Evolutionary conservation across 2,113 vertebrate genomes (phyloP), one percentile per base, ranked within the genome.

Genomic region (Eulemur macaco): DNA sequence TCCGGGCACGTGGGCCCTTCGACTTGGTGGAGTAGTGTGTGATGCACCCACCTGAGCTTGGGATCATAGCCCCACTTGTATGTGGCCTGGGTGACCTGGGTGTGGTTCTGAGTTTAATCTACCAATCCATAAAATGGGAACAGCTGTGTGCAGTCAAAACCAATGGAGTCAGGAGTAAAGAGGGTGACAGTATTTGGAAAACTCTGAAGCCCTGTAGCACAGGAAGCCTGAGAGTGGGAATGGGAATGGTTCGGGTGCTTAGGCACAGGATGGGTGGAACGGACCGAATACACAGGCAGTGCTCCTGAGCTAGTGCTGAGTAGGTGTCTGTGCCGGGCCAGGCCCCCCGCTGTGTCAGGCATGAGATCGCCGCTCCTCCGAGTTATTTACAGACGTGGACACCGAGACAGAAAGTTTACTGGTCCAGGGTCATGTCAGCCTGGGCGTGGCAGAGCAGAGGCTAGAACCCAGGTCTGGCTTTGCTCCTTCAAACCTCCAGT

Each of bases 241-340:
- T 15, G 77, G 64, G 39, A 25, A 23, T 0, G 4, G 39, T 21
- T 60, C 6, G 1, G 37, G 64, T 83, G 6, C 56, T 14, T 18
- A 37, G 71, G 77, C 15, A 7, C 2, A 29, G 29, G 66, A 3
- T 1, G 25, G 39, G 1, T 11, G 9, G 85, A 31, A 29, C 11
- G 31, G 50, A 12, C 14, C 0, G 29, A 0, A 8, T 11, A 1
- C 9, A 5, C 60, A 25, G 47, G 58, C 18, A 3, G 11, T 25
- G 0, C 54, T 42, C 52, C 3, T 0, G 47, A 9, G 45, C 66
- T 25, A 11, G 10, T 11, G 54, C 5, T 23, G 77, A 31, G 27
- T 18, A 5, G 4, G 6, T 11, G 54, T 56, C 45, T 64, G 27
- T 25, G 45, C 14, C 15, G 37, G 42, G 14, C 13, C 74, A 11